Evolutionary conservation across 2,888 invertebrate genomes (phyloP).

Genomic region (Plemyria rubiginata): DNA sequence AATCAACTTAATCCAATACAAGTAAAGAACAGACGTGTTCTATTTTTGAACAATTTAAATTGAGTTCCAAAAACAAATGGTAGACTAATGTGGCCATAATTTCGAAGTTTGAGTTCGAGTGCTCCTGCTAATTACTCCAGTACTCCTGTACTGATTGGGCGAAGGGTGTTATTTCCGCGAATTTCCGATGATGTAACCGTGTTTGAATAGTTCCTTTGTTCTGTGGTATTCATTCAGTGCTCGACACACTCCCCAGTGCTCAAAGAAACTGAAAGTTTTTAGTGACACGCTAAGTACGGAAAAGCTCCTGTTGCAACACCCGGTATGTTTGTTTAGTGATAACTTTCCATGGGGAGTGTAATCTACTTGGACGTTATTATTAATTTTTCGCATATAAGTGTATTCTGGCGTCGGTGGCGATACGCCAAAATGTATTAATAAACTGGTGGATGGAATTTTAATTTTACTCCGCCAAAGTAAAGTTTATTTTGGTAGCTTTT

Average conservation of each 20-base stretch:
- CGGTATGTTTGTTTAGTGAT: slow-evolving; percentile 55
- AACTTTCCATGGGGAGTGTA: slow-evolving; percentile 29
- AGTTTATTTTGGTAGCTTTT: slow-evolving; percentile 56
- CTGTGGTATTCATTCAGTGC: slow-evolving; percentile 41
- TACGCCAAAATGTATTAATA: slow-evolving; percentile 77
- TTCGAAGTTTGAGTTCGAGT: slow-evolving; percentile 47
- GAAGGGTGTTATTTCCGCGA: slow-evolving; percentile 47
- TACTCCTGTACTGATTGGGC: slow-evolving; percentile 45
- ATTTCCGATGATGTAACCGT: slow-evolving; percentile 75
- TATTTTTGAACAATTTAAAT: slow-evolving; percentile 28
- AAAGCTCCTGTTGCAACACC: slow-evolving; percentile 47
- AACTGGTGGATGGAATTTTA: slow-evolving; percentile 64
- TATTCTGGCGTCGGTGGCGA: slow-evolving; percentile 60
- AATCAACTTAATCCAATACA: slow-evolving; percentile 62
- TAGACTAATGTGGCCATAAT: slow-evolving; percentile 39
- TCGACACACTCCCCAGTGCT: slow-evolving; percentile 64
- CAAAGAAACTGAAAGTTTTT: slow-evolving; percentile 63
- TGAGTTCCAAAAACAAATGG: slow-evolving; percentile 17
- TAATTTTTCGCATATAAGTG: slow-evolving; percentile 49
- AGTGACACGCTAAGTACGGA: slow-evolving; percentile 62
- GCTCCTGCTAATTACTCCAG: slow-evolving; percentile 54
- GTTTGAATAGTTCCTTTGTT: slow-evolving; percentile 70
- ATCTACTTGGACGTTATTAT: slow-evolving; percentile 38
- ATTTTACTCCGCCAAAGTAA: slow-evolving; percentile 60
- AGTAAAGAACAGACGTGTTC: slow-evolving; percentile 46